Evolutionary conservation across 2,797 vertebrate genomes (phyloP), one percentile per base, ranked within the genome.

Genomic region (Geotrypetes seraphini): DNA sequence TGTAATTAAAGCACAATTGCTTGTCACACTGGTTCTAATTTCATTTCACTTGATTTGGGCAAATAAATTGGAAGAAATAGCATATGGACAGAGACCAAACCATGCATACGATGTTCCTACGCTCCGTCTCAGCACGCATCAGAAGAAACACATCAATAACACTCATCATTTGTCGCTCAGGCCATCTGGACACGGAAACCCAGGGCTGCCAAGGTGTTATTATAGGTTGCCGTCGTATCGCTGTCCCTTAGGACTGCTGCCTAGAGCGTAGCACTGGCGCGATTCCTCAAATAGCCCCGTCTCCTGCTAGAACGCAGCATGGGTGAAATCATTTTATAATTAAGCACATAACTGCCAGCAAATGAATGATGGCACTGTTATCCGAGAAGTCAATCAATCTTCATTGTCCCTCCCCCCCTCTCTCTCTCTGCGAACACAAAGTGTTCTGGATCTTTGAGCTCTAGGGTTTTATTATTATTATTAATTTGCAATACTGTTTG

Each of bases 61-160:
- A 69, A 64, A 67, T 46, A 63, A 57, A 64, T 11, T 1, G 0
- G 57, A 64, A 57, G 43, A 62, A 19, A n/a, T 19, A 68, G 49
- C 72, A 61, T 69, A 69, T 48, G 65, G 66, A 55, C 10, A 27
- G 44, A 61, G 60, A 62, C 42, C 40, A 25, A 43, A 65, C 66
- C 57, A 37, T 22, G 31, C 67, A 36, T 54, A 43, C 8, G 12
- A 17, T 10, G 19, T 42, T 43, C 45, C 33, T 4, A 5, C 12
- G 48, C 47, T 58, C n/a, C 33, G 4, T 4, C 42, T 27, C 53
- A 52, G 56, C 47, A 34, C 61, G 52, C 53, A 39, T 31, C 50
- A 33, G 42, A 55, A 24, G 44, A 43, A 37, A 42, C 43, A 32
- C 33, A 49, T 35, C 36, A 30, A 5, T 36, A 13, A 34, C 19